phyloP scores from a whole-genome alignment of 1,140 invertebrate species.

The Phymorhynchus buccinoides region DNA sequence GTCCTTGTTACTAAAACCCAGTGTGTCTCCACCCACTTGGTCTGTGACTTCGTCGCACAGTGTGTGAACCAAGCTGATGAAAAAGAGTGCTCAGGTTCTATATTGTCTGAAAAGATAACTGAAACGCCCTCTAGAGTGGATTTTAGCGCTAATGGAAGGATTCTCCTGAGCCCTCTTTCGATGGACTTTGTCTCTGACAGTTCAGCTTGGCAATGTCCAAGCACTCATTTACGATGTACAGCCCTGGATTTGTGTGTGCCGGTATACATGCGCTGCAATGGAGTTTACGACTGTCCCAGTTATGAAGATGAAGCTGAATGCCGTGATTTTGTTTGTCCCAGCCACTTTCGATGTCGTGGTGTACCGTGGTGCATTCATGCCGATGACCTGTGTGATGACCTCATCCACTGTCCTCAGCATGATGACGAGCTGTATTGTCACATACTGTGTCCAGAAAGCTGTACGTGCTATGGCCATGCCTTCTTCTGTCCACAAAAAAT shows the following conservation, averaged over 20 bases:
- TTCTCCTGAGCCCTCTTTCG: background rate
- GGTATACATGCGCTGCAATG: slow-evolving; percentile 18
- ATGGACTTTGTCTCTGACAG: background rate
- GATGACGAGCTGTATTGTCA: slow-evolving; percentile 41
- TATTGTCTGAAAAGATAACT: background rate
- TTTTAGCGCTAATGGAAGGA: background rate
- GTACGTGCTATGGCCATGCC: slow-evolving; percentile 12
- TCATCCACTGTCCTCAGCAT: slow-evolving; percentile 34
- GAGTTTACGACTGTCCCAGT: slow-evolving; percentile 9
- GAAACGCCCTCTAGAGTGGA: background rate
- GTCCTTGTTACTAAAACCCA: too few relatives aligned
- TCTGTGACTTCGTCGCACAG: background rate
- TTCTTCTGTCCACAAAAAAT: background rate
- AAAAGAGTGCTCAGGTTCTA: background rate
- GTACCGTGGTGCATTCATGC: slow-evolving; percentile 21
- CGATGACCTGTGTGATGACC: slow-evolving; percentile 17
- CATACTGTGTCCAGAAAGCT: slow-evolving; percentile 44
- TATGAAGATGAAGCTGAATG: slow-evolving; percentile 15
- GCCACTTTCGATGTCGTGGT: slow-evolving; percentile 24
- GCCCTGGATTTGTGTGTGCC: background rate
- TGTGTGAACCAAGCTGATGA: background rate
- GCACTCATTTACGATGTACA: background rate
- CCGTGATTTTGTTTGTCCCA: slow-evolving; percentile 26
- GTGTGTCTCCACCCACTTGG: too few relatives aligned
- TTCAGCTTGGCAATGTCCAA: background rate